Conservation (phyloP, 2,797 vertebrate species). For the Bufotes viridis region DNA sequence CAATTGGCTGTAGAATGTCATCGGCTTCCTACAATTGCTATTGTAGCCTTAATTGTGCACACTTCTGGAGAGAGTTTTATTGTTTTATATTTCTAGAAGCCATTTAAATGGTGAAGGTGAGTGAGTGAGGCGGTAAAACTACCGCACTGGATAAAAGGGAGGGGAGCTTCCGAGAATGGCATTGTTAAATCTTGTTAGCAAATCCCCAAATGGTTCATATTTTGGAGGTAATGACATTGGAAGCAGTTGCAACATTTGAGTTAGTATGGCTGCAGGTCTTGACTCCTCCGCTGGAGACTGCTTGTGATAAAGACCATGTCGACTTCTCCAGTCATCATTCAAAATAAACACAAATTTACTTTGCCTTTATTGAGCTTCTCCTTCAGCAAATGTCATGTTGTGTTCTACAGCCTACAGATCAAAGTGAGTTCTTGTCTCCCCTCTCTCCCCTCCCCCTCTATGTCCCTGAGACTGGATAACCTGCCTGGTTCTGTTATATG, state of each 20-base stretch:
- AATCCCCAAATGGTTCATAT: conserved; percentile 54
- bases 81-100: conserved; percentile 58
- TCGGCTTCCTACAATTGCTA: conserved; percentile 41
- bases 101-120: conserved; percentile 53
- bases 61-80: conserved; percentile 49
- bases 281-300: conserved; percentile 35
- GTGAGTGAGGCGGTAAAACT: conserved; percentile 47
- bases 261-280: conserved; percentile 44
- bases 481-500: neutral
- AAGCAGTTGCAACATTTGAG: conserved; percentile 51
- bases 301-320: conserved; percentile 40
- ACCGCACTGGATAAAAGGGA: conserved; percentile 24
- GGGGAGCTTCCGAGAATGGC: conserved; percentile 20
- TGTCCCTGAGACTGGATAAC: neutral
- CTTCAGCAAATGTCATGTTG: conserved; percentile 50
- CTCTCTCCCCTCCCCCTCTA: neutral
- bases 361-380: conserved; percentile 47
- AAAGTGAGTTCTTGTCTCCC: conserved; percentile 26
- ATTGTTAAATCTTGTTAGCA: conserved; percentile 56
- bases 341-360: conserved; percentile 47
- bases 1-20: conserved; percentile 61
- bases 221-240: conserved; percentile 28
- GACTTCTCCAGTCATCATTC: conserved; percentile 38
- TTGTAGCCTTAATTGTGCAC: conserved; percentile 51
- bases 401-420: conserved; percentile 26